Base-by-base conservation (phyloP, 2,113 vertebrate species). In the Melanerpes formicivorus region DNA sequence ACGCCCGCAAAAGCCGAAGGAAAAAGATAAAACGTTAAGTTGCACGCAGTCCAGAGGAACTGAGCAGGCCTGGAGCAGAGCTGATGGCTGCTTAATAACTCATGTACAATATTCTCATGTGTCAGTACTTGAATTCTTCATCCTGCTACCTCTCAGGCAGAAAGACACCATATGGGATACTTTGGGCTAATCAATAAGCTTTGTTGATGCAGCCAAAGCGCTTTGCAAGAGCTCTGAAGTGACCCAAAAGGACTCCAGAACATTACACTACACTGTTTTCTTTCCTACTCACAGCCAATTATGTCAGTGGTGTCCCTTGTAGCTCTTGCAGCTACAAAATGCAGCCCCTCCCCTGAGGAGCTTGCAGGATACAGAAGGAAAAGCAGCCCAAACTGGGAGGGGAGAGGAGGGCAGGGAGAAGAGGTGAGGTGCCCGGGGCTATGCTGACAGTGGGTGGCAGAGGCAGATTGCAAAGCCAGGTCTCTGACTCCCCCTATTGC, bases 401-500 rank as follows among this genome's bases (percentile, higher is more conserved):
- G 46, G 12, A 81, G 30, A 9, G 18, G 23, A 50, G 55, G 1
- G 2, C 12, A 5, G 58, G 0, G 50, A 60, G 37, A 17, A 3
- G 90, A 84, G 46, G 32, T 23, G 67, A 3, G 26, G 37, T 42
- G 72, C 72, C 62, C 15, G 2, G 34, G 62, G 88, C 9, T 0
- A 1, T 72, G 84, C 66, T 50, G 88, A 48, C 54, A 2, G 52
- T 10, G 64, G 73, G 86, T 90, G 80, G 77, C 73, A 86, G 80
- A 54, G 64, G 37, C 80, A 60, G 92, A 73, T 60, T 37, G 25
- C 81, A 92, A 95, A 95, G 65, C 90, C 95, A 63, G 96, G 90
- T 91, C 96, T 96, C 89, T 90, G 76, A 32, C 91, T 95, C 93
- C 96, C 91, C 91, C 94, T 93, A 87, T 95, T 93, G 94, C 95